A percentile compares a stretch with the other conserved stretches of the same genome.
These are phyloP conservation scores for Leptopilina boulardi DNA, from an alignment of 1,140 invertebrate species.

Conservation along the genomic window DNA sequence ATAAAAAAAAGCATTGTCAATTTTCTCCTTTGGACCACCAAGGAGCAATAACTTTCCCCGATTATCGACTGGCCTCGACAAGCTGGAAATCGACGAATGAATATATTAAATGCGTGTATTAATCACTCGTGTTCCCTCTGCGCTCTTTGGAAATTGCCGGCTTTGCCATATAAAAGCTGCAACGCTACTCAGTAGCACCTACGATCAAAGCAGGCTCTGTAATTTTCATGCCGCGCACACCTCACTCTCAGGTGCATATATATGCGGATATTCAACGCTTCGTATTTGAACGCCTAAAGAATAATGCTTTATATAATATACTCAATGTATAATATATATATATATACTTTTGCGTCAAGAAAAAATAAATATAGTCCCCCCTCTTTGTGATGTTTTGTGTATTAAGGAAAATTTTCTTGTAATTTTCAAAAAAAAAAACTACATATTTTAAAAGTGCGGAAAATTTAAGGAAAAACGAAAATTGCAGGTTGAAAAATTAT, in stretches of 20 bases:
- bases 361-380: not conserved
- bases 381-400: no score
- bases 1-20: not conserved
- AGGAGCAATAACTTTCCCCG: not conserved
- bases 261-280: not conserved
- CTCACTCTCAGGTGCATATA: slow-evolving; percentile 6
- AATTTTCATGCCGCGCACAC: slow-evolving; percentile 16
- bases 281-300: slow-evolving; percentile 1
- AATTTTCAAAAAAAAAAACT: no score
- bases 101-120: slow-evolving; percentile 29
- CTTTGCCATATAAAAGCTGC: not conserved
- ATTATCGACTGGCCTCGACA: not conserved
- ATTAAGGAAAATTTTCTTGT: no score
- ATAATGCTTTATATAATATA: not conserved
- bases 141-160: slow-evolving; percentile 19
- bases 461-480: no score
- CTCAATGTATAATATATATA: not conserved
- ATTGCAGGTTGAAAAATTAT: no score
- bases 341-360: not conserved
- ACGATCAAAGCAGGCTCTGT: slow-evolving; percentile 13
- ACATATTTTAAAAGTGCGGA: no score
- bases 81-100: slow-evolving; percentile 19
- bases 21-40: slow-evolving; percentile 12
- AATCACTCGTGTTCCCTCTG: slow-evolving; percentile 15
- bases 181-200: slow-evolving; percentile 15